Conservation (phyloP, 1,140 invertebrate genomes). For the Temnothorax curvispinosus region DNA sequence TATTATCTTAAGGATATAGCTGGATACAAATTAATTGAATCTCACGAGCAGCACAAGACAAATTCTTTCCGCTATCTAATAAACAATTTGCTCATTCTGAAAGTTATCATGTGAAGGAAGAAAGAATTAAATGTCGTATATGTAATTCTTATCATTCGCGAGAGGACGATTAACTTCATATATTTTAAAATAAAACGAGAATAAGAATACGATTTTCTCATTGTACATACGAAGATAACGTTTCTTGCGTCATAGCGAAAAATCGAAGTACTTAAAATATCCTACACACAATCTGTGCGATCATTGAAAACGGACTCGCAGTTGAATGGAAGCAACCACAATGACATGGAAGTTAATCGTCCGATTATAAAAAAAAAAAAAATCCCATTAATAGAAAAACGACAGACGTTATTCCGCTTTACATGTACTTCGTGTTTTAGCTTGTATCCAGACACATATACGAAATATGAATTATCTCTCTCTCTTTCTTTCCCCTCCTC, state of each 20-base stretch:
- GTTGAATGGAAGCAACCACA: neutral
- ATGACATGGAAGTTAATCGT: slow-evolving; percentile 29
- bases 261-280: slow-evolving; percentile 29
- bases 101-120: slow-evolving; percentile 32
- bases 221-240: neutral
- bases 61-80: slow-evolving; percentile 11
- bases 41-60: slow-evolving; percentile 10
- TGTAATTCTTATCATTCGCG: neutral
- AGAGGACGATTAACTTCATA: slow-evolving; percentile 30
- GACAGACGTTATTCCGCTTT: slow-evolving; percentile 29
- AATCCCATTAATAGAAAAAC: slow-evolving; percentile 21
- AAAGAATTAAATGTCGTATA: slow-evolving; percentile 16
- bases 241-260: slow-evolving; percentile 2
- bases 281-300: neutral
- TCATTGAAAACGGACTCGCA: neutral
- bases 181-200: neutral
- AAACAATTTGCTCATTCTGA: slow-evolving; percentile 43
- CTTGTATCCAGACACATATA: slow-evolving; percentile 60
- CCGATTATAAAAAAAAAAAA: neutral
- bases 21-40: slow-evolving; percentile 28
- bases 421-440: slow-evolving; percentile 48
- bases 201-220: neutral
- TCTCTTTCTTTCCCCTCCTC: neutral
- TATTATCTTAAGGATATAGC: slow-evolving; percentile 16
- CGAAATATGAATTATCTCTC: slow-evolving; percentile 25